Evolutionary conservation across 2,888 invertebrate genomes (phyloP), one percentile per base, ranked within the genome.

Genomic region (Ecliptopera silaceata): DNA sequence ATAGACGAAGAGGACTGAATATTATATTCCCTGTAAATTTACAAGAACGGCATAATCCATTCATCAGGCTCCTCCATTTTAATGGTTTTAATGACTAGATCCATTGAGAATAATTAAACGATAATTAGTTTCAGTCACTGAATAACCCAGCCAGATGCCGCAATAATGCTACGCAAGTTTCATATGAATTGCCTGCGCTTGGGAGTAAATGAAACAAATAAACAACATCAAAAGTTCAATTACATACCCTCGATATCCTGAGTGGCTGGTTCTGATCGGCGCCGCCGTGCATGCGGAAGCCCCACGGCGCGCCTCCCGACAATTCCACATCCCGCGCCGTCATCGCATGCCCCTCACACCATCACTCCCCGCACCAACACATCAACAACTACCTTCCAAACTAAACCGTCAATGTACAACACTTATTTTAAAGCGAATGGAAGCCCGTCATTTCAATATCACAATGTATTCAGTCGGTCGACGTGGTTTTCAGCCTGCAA

Each of bases 201-300:
- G 12, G 22, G 13, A 26, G 20, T 22, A 31, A 38, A 42, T 53
- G 36, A 43, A 50, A 50, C 46, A 42, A 55, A 38, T 55, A 43
- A 56, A 46, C 42, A 51, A 43, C 49, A 56, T 57, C 52, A 64
- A 68, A 62, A 55, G 69, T 69, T 65, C 50, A 56, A 53, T 60
- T 63, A 93, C 94, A 92, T 88, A 96, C 96, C 93, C 95, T 94
- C 50, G 95, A 95, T 84, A 97, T 95, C 82, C 94, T 93, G 60
- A 97, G 92, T 58, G 95, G 95, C 83, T 95, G 95, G 78, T 95
- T 94, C 71, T 94, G 93, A 87, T 97, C 96, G 73, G 92, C 93
- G 64, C 97, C 97, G 65, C 97, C 97, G 84, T 96, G 95, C 94
- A 97, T 95, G 67, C 97, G 94, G 91, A 97, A 97, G 75, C 97